Base-by-base conservation (phyloP, 2,888 invertebrate species). In the Dinocampus coccinellae region DNA sequence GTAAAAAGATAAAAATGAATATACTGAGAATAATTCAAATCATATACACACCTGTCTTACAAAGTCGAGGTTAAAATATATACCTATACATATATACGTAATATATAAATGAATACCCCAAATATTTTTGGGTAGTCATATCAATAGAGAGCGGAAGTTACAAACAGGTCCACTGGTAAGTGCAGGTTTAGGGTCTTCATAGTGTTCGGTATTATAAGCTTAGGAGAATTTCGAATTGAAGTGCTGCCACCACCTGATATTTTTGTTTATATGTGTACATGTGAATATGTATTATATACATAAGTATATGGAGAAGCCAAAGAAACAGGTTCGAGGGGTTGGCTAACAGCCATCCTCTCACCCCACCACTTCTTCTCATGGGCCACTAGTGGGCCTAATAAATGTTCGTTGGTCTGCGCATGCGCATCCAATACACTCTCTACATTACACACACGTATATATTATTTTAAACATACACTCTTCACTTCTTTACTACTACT, bases 211-310 rank as follows among this genome's bases (percentile, higher is more conserved):
- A 55, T 34, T 22, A 60, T 58, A 53, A 26, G 63, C 66, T 71
- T 52, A 65, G 60, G 58, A 39, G 61, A 60, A 72, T 72, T 63
- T 61, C 47, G 70, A 71, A 73, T 76, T 68, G 74, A 80, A 72
- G 82, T 82, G 82, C 80, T 81, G 80, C 79, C 80, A 79, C 79
- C 82, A 79, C 79, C 82, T 78, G 73, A 65, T 47, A 47, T 47
- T 3, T 29, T 7, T 29, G 29, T 29, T 29, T 29, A 7, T 29
- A 7, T 29, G 29, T 29, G 3, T 29, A 29, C 7, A 7, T 29
- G 29, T 4, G 29, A 4, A 29, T 29, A 29, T 29, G 7, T 29
- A n/a, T 16, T 34, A 13, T 36, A 11, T 39, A n/a, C 16, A 47
- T 47, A 6, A 47, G 16, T 47, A 61, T 66, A 61, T 69, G 64